Percentiles rank a stretch among this genome's conserved stretches.
Evolutionary conservation across 1,140 invertebrate genomes (phyloP).

Genomic region (Nasonia giraulti): DNA sequence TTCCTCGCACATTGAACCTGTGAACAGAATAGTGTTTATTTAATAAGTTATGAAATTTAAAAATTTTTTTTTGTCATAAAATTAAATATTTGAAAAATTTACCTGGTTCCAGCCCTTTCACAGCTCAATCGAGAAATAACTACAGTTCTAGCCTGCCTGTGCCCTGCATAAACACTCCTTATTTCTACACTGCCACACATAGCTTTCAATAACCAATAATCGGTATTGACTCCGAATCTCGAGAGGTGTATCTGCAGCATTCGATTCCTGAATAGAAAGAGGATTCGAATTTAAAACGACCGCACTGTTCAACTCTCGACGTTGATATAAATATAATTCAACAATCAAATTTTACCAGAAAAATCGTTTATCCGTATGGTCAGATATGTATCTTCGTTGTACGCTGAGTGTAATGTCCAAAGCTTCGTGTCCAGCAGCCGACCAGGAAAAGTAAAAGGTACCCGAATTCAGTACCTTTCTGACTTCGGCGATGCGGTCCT

Average conservation of each 20-base stretch:
- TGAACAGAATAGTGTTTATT: slow-evolving; percentile 28
- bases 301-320: neutral
- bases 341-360: slow-evolving; percentile 83
- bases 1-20: slow-evolving; percentile 98
- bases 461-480: slow-evolving; percentile 95
- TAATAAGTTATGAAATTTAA: neutral
- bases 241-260: slow-evolving; percentile 94
- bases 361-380: slow-evolving; percentile 93
- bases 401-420: slow-evolving; percentile 95
- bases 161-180: slow-evolving; percentile 95
- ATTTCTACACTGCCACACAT: slow-evolving; percentile 98
- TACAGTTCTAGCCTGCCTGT: slow-evolving; percentile 93
- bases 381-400: slow-evolving; percentile 87
- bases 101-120: slow-evolving; percentile 94
- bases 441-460: slow-evolving; percentile 97
- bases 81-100: slow-evolving; percentile 27
- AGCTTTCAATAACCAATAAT: slow-evolving; percentile 91
- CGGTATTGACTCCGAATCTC: slow-evolving; percentile 90
- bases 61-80: no score
- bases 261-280: slow-evolving; percentile 82
- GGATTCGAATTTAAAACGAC: neutral
- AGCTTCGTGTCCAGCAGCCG: slow-evolving; percentile 70
- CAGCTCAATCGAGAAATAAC: slow-evolving; percentile 96
- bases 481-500: slow-evolving; percentile 86
- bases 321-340: neutral